Base-by-base conservation (phyloP, 2,797 vertebrate genomes). In the Mormyrops boulengeri region DNA sequence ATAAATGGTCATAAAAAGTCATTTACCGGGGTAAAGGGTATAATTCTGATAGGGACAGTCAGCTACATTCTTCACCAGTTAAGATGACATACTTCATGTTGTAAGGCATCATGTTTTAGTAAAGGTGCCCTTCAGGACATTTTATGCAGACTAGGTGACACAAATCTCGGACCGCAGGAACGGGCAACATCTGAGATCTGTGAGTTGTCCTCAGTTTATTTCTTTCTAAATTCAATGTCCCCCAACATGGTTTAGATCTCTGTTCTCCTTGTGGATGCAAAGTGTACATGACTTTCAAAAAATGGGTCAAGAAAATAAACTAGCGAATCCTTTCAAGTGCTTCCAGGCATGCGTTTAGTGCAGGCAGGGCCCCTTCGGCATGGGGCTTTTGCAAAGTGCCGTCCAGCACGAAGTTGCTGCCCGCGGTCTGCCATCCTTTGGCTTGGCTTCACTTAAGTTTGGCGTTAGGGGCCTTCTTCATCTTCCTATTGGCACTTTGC, bases 151-250 rank as follows among this genome's bases (percentile, higher is more conserved):
- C 52, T n/a, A 34, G 7, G 30, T 57, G 30, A 57, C 52, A 53
- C n/a, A 5, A 50, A 55, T 87, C 49, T 87, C 7, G 4, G 26
- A 87, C 30, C 4, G 3, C n/a, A 52, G 44, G 7, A 85, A 85
- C 3, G 8, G 19, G 12, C 49, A 55, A 26, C 8, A 85, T 34
- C 85, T 38, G 26, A 26, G n/a, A 85, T 34, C 50, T 55, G 50
- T n/a, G 22, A 2, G 12, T 53, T 26, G 9, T 9, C 38, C 41
- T n/a, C 80, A 89, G 85, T 89, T 92, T 90, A 93, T 93, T 92
- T 92, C 93, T 93, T 84, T 90, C 91, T 73, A 89, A 90, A 90
- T 52, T 60, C 60, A 82, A 85, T 91, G 85, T 84, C 57, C 69
- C 50, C 77, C 85, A 9, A 26, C 34, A 30, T 44, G 38, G 85